Percentiles rank a stretch among this genome's conserved stretches.
Evolutionary conservation across 2,888 invertebrate genomes (phyloP).

Genomic region (Muscina levida): DNA sequence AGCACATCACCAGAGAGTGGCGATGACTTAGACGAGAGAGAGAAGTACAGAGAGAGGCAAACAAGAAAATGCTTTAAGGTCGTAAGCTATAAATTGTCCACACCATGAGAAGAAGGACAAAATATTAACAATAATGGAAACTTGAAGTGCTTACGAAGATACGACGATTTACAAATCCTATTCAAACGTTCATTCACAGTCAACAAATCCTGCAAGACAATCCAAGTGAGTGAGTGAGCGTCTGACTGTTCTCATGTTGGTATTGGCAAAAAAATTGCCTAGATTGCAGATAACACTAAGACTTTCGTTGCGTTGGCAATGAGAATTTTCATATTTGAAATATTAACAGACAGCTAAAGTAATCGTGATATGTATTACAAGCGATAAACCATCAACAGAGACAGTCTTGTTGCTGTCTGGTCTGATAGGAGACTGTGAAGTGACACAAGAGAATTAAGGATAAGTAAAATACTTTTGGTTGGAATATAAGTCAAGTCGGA

Average conservation of each 20-base stretch:
- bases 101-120: constrained; percentile 38
- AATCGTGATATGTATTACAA: constrained; percentile 7
- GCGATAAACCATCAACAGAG: background rate
- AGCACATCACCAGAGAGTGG: too few relatives aligned
- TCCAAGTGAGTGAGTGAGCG: background rate
- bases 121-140: constrained; percentile 9
- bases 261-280: constrained; percentile 7
- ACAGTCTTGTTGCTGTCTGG: background rate
- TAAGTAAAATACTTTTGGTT: too few relatives aligned
- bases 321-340: constrained; percentile 31
- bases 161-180: constrained; percentile 28
- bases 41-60: background rate
- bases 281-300: constrained; percentile 35
- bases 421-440: background rate
- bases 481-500: constrained; percentile 8
- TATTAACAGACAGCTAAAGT: constrained; percentile 35
- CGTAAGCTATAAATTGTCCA: constrained; percentile 51
- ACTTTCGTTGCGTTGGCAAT: background rate
- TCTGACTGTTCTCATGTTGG: background rate
- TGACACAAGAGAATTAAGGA: background rate
- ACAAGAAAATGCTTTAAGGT: background rate
- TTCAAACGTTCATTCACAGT: constrained; percentile 6
- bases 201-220: constrained; percentile 26
- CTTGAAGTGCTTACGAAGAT: background rate
- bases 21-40: too few relatives aligned